phyloP scores from a whole-genome alignment of 2,113 vertebrate species.

The Nothoprocta pentlandii region DNA sequence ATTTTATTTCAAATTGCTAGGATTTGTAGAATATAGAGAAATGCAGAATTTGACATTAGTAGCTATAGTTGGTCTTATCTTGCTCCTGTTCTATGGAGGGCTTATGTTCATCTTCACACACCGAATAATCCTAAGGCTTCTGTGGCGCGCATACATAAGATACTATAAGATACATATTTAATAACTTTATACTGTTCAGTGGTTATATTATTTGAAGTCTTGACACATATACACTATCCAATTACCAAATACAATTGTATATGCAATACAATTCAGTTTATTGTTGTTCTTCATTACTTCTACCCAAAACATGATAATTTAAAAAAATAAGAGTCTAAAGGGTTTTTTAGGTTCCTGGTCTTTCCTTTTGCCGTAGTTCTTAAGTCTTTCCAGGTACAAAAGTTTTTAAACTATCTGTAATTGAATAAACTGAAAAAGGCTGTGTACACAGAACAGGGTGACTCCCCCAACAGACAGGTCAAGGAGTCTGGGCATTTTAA shows the following conservation, averaged over 20 bases:
- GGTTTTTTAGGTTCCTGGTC: constrained; percentile 10
- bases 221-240: fast-evolving
- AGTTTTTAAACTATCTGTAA: background rate
- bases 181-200: background rate
- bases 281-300: background rate
- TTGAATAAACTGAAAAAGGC: background rate
- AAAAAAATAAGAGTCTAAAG: background rate
- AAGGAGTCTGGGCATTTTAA: background rate
- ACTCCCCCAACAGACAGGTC: background rate
- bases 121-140: background rate
- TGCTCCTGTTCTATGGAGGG: background rate
- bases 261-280: background rate
- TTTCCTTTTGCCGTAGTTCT: background rate
- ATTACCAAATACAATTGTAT: too few species aligned
- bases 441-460: background rate
- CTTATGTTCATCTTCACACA: background rate
- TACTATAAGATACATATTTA: background rate
- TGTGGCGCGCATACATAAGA: background rate
- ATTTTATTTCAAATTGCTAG: background rate
- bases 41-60: background rate
- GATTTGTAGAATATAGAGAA: background rate
- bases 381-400: background rate
- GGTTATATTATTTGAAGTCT: background rate
- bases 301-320: background rate
- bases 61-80: background rate